Evolutionary conservation across 2,797 vertebrate species (phyloP), one percentile per base, ranked within the genome.

Genomic region (Gallinago stenura): DNA sequence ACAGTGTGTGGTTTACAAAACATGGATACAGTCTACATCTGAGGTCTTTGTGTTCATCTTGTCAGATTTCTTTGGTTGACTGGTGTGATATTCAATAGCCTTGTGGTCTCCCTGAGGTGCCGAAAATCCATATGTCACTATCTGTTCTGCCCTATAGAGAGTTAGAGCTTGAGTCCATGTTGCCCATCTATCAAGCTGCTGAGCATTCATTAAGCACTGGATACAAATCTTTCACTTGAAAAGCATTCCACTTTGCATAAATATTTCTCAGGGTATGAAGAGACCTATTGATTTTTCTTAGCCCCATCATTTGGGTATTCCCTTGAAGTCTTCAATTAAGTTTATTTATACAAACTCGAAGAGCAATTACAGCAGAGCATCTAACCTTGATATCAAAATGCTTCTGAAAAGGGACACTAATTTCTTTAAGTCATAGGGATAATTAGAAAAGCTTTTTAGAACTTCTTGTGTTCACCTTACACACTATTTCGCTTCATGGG

Each of bases 201-300:
- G 81, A 84, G 77, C 13, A 69, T 90, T 84, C 7, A 4, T 76
- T 82, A 82, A 76, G 70, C 46, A n/a, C 28, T 76, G 24, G 16
- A 37, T 75, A 46, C 70, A 87, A 82, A 84, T 77, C 64, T 84
- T 76, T 81, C 62, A 66, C 66, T 24, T 72, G 81, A 62, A 81
- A 89, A 65, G 15, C 48, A n/a, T 89, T 56, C 58, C 37, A 30
- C 54, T 81, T 88, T 37, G 14, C 70, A 85, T 7, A 83, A 82
- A 87, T 61, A 65, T 72, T 89, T 83, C 62, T 89, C 0, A 0
- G 87, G 66, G 21, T 72, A 61, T 1, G 2, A 81, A 89, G 62
- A 65, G 41, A 65, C 30, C n/a, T 90, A 72, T 60, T 83, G 86
- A 84, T 90, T 81, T 70, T 58, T 82, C 92, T 76, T 89, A 87